These are phyloP conservation scores for Labia minor DNA, from an alignment of 2,888 invertebrate genomes.

Conservation along the genomic window DNA sequence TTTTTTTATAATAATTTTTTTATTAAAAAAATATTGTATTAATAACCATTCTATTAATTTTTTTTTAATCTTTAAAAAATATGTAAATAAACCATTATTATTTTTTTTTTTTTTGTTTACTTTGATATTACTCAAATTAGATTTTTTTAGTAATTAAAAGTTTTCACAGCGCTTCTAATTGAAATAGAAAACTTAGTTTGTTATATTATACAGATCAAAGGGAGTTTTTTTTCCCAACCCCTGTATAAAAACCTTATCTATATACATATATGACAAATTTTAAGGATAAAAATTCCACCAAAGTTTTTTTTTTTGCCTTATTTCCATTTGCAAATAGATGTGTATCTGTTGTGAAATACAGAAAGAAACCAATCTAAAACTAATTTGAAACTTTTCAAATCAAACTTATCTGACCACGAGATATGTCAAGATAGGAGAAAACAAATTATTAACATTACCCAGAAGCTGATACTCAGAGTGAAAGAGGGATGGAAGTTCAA, in stretches of 20 bases:
- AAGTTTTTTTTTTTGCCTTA: not conserved
- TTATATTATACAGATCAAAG: not conserved
- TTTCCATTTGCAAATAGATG: constrained; percentile 4
- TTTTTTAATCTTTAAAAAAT: no score
- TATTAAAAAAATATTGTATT: no score
- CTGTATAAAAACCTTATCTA: not conserved
- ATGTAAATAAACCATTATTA: no score
- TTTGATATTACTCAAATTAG: no score
- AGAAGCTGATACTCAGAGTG: not conserved
- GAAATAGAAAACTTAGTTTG: not conserved
- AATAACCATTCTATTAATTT: no score
- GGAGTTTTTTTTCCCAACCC: not conserved
- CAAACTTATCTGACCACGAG: constrained; percentile 13
- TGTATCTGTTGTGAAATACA: not conserved
- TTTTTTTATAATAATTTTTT: no score
- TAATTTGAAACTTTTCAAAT: constrained; percentile 13
- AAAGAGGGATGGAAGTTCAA: not conserved
- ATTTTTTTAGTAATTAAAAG: not conserved
- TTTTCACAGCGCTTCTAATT: not conserved
- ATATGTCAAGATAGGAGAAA: constrained; percentile 13
- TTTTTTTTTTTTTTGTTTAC: no score
- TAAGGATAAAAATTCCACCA: not conserved
- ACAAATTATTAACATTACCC: constrained; percentile 1
- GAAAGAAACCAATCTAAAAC: constrained; percentile 13
- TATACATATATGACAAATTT: not conserved